These are phyloP conservation scores for Leptopilina myrica DNA, from an alignment of 2,888 invertebrate genomes.

Conservation along the genomic window DNA sequence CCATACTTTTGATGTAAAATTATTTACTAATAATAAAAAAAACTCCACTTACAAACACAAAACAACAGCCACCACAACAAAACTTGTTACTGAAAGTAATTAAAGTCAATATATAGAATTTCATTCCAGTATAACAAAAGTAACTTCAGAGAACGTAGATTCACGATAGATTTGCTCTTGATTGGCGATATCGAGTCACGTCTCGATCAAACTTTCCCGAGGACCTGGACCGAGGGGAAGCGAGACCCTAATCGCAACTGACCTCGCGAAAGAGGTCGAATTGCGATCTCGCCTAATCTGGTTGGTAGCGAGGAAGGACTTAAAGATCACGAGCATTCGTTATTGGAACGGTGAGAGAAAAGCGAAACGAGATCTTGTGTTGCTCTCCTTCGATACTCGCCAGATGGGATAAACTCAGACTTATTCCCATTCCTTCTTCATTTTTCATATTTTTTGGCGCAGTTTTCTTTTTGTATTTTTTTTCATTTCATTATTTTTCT, in stretches of 20 bases:
- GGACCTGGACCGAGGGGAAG: constrained; percentile 42
- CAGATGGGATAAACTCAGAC: constrained; percentile 19
- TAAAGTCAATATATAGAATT: not conserved
- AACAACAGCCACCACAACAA: too few relatives aligned
- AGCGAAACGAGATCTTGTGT: constrained; percentile 31
- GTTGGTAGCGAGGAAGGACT: constrained; percentile 34
- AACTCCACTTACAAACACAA: too few relatives aligned
- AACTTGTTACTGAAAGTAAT: not conserved
- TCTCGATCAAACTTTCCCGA: constrained; percentile 65
- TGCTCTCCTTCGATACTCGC: constrained; percentile 33
- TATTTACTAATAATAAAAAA: too few relatives aligned
- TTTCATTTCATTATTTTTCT: too few relatives aligned
- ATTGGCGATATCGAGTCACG: constrained; percentile 57
- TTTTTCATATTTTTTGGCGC: not conserved
- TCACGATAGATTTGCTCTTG: constrained; percentile 51
- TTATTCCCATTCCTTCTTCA: not conserved
- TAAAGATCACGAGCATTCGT: constrained; percentile 34
- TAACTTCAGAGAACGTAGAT: constrained; percentile 30
- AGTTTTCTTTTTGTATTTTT: too few relatives aligned
- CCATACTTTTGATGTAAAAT: too few relatives aligned
- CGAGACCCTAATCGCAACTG: constrained; percentile 35
- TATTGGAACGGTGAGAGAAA: constrained; percentile 31
- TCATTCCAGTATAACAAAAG: not conserved
- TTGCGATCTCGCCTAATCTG: constrained; percentile 25
- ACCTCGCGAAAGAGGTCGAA: constrained; percentile 26